Conservation (phyloP, 1,140 invertebrate species). For the Ectropis grisescens region DNA sequence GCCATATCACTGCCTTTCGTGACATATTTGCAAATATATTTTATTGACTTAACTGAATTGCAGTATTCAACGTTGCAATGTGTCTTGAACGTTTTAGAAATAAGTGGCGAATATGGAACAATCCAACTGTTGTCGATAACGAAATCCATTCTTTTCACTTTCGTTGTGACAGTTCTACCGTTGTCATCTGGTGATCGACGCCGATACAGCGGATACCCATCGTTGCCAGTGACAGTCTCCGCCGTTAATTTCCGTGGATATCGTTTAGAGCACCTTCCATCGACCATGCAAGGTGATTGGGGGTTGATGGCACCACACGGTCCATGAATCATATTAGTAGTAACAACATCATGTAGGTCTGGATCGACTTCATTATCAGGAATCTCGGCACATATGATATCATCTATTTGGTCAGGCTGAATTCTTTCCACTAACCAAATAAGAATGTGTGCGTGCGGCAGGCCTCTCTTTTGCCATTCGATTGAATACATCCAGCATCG, state of each 20-base stretch:
- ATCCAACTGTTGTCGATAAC: too few species aligned
- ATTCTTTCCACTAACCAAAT: not conserved
- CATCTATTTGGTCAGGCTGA: not conserved
- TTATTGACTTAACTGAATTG: too few species aligned
- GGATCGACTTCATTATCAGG: not conserved
- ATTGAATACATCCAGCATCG: not conserved
- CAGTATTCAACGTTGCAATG: too few species aligned
- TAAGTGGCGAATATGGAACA: too few species aligned
- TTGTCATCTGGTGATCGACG: constrained; percentile 3
- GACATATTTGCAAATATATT: too few species aligned
- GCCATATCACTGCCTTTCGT: too few species aligned
- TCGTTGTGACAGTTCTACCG: too few species aligned
- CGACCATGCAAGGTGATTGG: not conserved
- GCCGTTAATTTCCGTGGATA: not conserved
- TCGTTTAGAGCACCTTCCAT: not conserved
- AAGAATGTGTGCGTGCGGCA: not conserved
- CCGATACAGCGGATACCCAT: constrained; percentile 2
- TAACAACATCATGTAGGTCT: not conserved
- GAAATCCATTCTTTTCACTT: too few species aligned
- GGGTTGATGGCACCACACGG: not conserved
- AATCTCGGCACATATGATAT: not conserved
- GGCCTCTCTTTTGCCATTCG: not conserved
- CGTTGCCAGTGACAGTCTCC: not conserved
- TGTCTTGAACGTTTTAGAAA: too few species aligned
- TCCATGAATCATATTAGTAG: not conserved